Percentiles rank a stretch among this genome's conserved stretches.
These are phyloP conservation scores for Pollenia griseotomentosa DNA, from an alignment of 2,888 invertebrate species.

Conservation along the genomic window DNA sequence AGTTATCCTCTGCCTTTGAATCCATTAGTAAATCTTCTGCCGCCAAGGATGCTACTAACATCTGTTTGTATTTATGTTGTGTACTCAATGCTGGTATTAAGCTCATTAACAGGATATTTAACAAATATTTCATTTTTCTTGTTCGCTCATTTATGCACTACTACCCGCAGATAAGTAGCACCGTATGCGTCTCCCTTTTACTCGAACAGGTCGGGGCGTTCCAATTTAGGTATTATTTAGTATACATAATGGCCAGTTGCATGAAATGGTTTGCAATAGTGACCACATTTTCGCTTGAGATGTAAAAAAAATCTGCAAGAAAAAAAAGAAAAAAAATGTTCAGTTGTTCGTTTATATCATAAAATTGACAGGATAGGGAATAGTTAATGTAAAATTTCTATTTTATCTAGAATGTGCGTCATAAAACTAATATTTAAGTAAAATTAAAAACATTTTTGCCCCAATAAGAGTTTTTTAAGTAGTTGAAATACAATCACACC, in stretches of 20 bases:
- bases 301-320: conserved; percentile 27
- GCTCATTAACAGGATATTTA: conserved; percentile 78
- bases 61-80: conserved; percentile 74
- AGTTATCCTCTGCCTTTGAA: conserved; percentile 34
- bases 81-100: conserved; percentile 79
- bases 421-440: not conserved
- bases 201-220: not conserved
- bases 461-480: conserved; percentile 40
- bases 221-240: conserved; percentile 50
- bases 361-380: not conserved
- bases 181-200: not conserved
- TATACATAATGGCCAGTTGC: conserved; percentile 36
- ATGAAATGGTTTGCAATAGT: conserved; percentile 28
- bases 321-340: conserved; percentile 11
- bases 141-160: not conserved
- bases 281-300: conserved; percentile 50
- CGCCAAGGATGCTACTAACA: conserved; percentile 1
- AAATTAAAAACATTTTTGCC: conserved; percentile 29
- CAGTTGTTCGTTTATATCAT: not conserved
- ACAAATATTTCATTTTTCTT: conserved; percentile 47
- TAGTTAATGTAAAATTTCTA: not conserved
- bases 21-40: conserved; percentile 54
- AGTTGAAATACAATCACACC: not conserved
- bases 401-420: not conserved
- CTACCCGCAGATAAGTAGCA: not conserved